phyloP scores from a whole-genome alignment of 2,797 vertebrate species.

The Sebastes elongatus region DNA sequence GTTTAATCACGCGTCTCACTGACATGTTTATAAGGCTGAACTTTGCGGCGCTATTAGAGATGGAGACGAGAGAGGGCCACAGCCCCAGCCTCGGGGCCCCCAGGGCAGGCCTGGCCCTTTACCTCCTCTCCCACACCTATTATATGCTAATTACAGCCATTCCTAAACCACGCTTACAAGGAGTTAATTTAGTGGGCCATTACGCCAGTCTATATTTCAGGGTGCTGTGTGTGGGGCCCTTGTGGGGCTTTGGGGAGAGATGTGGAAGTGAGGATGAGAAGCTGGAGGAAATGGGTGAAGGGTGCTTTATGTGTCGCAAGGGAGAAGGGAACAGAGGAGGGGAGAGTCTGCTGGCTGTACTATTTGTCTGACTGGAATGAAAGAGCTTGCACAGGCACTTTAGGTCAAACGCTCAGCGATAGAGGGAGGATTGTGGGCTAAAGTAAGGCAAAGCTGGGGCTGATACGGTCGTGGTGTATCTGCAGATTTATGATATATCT shows the following conservation, averaged over 20 bases:
- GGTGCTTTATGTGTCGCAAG: slow-evolving; percentile 77
- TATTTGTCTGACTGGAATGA: slow-evolving; percentile 52
- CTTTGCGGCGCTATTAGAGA: slow-evolving; percentile 93
- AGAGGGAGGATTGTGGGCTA: slow-evolving; percentile 16
- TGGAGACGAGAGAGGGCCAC: slow-evolving; percentile 89
- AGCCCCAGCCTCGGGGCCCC: slow-evolving; percentile 82
- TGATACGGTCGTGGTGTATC: slow-evolving; percentile 11
- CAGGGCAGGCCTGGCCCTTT: slow-evolving; percentile 90
- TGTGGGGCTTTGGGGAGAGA: slow-evolving; percentile 65
- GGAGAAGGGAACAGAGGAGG: slow-evolving; percentile 56
- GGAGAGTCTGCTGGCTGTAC: slow-evolving; percentile 42
- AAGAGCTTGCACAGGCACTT: slow-evolving; percentile 63
- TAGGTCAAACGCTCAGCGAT: slow-evolving; percentile 40
- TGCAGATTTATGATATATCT: neutral
- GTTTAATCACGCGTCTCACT: slow-evolving; percentile 90
- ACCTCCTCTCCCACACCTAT: slow-evolving; percentile 88
- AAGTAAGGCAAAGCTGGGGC: neutral
- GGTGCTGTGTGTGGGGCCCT: slow-evolving; percentile 57
- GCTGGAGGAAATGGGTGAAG: slow-evolving; percentile 69
- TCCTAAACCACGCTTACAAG: slow-evolving; percentile 93
- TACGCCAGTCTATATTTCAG: slow-evolving; percentile 84
- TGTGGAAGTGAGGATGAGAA: slow-evolving; percentile 64
- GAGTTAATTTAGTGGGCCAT: slow-evolving; percentile 96
- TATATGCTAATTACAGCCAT: slow-evolving; percentile 95
- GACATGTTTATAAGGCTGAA: slow-evolving; percentile 99